Evolutionary conservation across 2,797 vertebrate genomes (phyloP), one percentile per base, ranked within the genome.

Genomic region (Loris lydekkerianus): DNA sequence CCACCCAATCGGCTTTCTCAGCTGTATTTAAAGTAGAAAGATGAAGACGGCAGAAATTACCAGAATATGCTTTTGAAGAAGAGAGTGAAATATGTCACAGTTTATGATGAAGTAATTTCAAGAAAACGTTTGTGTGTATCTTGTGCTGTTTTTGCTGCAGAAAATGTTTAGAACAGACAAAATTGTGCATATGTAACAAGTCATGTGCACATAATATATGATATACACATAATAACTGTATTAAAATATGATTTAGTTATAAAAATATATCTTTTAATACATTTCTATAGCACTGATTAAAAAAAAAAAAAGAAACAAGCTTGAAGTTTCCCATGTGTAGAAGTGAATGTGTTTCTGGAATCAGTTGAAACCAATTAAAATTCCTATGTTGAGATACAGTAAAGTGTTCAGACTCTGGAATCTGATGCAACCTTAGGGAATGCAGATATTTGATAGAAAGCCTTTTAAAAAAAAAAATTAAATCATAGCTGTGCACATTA

Each of bases 91-190:
- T 58, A 58, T 73, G 49, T 84, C 85, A 34, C 5, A 86, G 0
- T 0, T 90, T 61, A 65, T 8, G 82, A 72, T 53, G 76, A 94
- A 97, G 67, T 46, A 90, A 92, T 94, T 97, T 97, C 77, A 88
- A 82, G 27, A 90, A 0, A 81, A 96, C 37, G 58, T 94, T 88
- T 94, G 3, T 84, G 21, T 85, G 8, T 46, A 13, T 76, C 40
- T 89, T 89, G n/a, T 84, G 69, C 31, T 15, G 3, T 69, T 31
- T 77, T 87, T 65, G 46, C 7, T 27, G 0, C 17, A 80, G 10
- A 61, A 85, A 92, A 60, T 58, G 31, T 13, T 92, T 84, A 67
- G 56, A 70, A n/a, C n/a, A 87, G 63, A 78, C 10, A 80, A 46
- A 88, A 81, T 49, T 40, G 13, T 23, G 46, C 40, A 6, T 23